Percentiles rank a stretch among this genome's conserved stretches.
phyloP scores from a whole-genome alignment of 1,140 invertebrate species.

The Apis cerana region DNA sequence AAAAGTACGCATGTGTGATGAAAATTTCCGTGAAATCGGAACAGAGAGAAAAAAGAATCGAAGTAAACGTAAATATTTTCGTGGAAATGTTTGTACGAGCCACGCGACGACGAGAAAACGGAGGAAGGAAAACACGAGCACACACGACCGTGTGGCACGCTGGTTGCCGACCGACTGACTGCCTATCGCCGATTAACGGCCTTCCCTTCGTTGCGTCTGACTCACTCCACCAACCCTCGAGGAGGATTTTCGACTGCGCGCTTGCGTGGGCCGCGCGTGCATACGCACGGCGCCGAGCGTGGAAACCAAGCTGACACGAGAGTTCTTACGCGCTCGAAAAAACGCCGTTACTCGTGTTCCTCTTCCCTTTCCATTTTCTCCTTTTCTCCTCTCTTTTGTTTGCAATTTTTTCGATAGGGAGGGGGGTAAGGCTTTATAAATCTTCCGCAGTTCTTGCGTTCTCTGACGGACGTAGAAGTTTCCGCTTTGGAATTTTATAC shows the following conservation, averaged over 20 bases:
- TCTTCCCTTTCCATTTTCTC: background rate
- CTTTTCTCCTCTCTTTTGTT: background rate
- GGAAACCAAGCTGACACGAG: slow-evolving; percentile 9
- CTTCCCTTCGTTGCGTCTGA: slow-evolving; percentile 51
- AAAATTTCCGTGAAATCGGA: no score
- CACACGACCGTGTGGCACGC: slow-evolving; percentile 65
- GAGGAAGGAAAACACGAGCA: background rate
- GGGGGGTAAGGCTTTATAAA: background rate
- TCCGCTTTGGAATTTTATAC: no score
- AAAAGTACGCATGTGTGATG: no score
- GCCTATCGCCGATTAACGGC: slow-evolving; percentile 57
- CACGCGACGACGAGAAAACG: slow-evolving; percentile 6
- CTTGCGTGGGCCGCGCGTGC: slow-evolving; percentile 30
- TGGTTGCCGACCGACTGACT: slow-evolving; percentile 75
- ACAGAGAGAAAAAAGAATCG: no score
- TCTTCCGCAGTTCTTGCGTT: background rate
- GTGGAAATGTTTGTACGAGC: no score
- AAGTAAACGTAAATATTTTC: no score
- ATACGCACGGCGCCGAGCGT: slow-evolving; percentile 10
- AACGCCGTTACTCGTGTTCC: no score
- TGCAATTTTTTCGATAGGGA: no score
- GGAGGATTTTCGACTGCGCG: slow-evolving; percentile 34
- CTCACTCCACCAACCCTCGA: slow-evolving; percentile 64
- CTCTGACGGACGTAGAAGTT: no score
- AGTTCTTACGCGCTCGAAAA: slow-evolving; percentile 19